phyloP scores from a whole-genome alignment of 2,113 vertebrate genomes.

The Malurus melanocephalus region DNA sequence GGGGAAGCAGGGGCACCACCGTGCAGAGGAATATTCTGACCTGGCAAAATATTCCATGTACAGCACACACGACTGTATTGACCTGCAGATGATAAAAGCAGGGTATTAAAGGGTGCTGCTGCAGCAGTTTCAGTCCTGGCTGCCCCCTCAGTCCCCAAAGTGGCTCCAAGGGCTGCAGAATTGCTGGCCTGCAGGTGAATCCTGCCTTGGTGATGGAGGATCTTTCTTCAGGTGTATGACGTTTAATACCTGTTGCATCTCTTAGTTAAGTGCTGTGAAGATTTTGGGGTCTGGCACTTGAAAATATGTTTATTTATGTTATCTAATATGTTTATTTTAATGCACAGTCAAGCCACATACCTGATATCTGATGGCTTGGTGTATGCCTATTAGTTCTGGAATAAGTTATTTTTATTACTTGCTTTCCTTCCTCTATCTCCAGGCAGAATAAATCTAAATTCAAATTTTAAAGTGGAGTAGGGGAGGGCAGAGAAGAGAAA shows the following conservation, averaged over 20 bases:
- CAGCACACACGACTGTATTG: not conserved
- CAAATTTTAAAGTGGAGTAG: not conserved
- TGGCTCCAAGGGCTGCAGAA: not conserved
- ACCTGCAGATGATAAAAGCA: not conserved
- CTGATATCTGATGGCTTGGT: not conserved
- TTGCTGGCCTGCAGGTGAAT: not conserved
- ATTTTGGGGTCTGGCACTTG: not conserved
- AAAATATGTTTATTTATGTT: not conserved
- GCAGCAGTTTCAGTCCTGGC: not conserved
- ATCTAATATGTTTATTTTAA: not conserved
- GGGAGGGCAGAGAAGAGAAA: not conserved
- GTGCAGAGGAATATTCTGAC: not conserved
- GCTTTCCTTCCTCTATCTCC: not conserved
- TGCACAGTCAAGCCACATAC: not conserved
- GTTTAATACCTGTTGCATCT: not conserved
- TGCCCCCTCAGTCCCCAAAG: not conserved
- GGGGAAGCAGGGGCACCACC: not conserved
- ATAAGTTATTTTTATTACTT: not conserved
- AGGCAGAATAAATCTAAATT: slow-evolving; percentile 34
- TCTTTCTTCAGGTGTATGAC: not conserved
- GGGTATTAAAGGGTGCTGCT: not conserved
- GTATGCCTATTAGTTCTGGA: slow-evolving; percentile 9
- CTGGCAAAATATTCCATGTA: not conserved
- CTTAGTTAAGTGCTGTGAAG: not conserved
- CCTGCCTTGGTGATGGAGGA: not conserved